Base-by-base conservation (phyloP, 2,113 vertebrate species). In the Papio anubis region DNA sequence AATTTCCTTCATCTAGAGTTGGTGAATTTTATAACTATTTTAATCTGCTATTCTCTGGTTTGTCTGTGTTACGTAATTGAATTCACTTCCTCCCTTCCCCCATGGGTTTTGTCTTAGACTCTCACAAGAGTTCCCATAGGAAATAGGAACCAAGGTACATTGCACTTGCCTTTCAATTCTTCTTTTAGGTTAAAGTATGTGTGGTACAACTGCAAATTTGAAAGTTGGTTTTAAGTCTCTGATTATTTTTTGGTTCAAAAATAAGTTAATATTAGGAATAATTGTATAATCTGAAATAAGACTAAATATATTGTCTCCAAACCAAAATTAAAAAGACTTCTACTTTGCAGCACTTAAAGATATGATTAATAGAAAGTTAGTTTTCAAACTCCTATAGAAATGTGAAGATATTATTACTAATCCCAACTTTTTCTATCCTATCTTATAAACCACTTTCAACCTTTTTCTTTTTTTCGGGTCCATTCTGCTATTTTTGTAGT, bases 71-170 rank as follows among this genome's bases (percentile, higher is more conserved):
- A 90, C 59, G 68, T 66, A 96, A 96, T 70, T 92, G 91, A 89
- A 45, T 59, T 96, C 23, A 95, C 80, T 97, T 96, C 97, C 96
- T 96, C 30, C 40, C 59, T 66, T 21, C 66, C 90, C 97, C 78
- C 79, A 4, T 23, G 94, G 80, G 94, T 95, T 98, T 98, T 68
- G 20, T 64, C 55, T 94, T 93, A 90, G 81, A 59, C 14, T 86
- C 68, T 90, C 68, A 23, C 55, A 89, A 73, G 73, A 86, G 85
- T 95, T 98, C 94, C 96, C 83, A n/a, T 93, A 96, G 96, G 97
- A 98, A 97, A 88, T 96, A 98, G 98, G 98, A 98, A 97, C 18
- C 93, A 98, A 98, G 97, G 97, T 97, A 87, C 94, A 92, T 0
- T 96, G 97, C 96, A 97, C 93, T 97, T 94, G 64, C 80, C 92